Percentiles rank a stretch among this genome's conserved stretches.
phyloP scores from a whole-genome alignment of 2,888 invertebrate genomes.

The Drosophila differens region DNA sequence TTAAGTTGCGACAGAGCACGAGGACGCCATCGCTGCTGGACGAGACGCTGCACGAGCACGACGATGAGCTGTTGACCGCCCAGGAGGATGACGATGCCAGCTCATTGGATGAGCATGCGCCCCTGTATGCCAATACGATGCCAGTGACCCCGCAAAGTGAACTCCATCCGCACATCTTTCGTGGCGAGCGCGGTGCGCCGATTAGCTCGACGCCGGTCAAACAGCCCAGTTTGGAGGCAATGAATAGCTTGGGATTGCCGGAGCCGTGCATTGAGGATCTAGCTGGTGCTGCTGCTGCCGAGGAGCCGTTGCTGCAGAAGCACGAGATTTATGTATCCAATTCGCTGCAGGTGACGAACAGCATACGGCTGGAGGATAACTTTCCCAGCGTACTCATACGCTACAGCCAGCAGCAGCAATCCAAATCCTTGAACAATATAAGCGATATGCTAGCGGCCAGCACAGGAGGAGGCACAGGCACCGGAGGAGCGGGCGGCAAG shows the following conservation, averaged over 20 bases:
- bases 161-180: conserved; percentile 35
- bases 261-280: conserved; percentile 11
- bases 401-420: conserved; percentile 71
- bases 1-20: conserved; percentile 74
- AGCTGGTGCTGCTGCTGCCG: conserved; percentile 16
- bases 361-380: conserved; percentile 77
- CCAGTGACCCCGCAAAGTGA: conserved; percentile 33
- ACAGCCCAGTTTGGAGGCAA: conserved; percentile 75
- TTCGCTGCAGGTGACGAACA: conserved; percentile 83
- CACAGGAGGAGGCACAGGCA: not conserved
- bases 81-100: conserved; percentile 81
- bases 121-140: conserved; percentile 84
- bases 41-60: conserved; percentile 82
- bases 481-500: not conserved
- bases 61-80: conserved; percentile 67
- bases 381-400: conserved; percentile 76
- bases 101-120: conserved; percentile 80
- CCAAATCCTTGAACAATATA: conserved; percentile 79
- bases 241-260: conserved; percentile 84
- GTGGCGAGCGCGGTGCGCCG: conserved; percentile 16
- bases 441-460: conserved; percentile 57
- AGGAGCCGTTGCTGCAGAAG: conserved; percentile 75
- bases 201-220: conserved; percentile 64
- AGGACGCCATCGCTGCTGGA: conserved; percentile 72
- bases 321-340: conserved; percentile 84